Base-by-base conservation (phyloP, 2,113 vertebrate species). In the Sprattus sprattus region DNA sequence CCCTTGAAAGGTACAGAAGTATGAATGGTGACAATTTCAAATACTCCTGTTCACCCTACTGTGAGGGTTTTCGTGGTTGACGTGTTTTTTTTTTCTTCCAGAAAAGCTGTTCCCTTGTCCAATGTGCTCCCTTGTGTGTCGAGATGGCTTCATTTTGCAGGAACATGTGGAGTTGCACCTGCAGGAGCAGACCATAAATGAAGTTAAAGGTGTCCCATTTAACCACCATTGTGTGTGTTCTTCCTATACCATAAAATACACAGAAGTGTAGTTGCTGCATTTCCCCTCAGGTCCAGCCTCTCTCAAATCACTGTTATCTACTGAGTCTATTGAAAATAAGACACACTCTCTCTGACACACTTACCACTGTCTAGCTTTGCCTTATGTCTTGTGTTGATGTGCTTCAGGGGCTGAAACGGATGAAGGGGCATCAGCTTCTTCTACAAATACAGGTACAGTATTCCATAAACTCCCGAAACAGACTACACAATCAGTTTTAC, bases 71-170 rank as follows among this genome's bases (percentile, higher is more conserved):
- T 46, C n/a, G 6, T 39, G 22, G n/a, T 67, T 78, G 32, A 78
- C 25, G 11, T 50, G n/a, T n/a, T 49, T 52, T 67, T 49, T 6
- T 39, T 80, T 71, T 87, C 4, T 90, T 86, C 0, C 87, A 95
- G 94, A 94, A 45, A 89, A 90, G 44, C 84, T 90, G 0, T 96
- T 95, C 87, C 91, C 96, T n/a, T 99, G 98, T 87, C 97, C 97
- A 15, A 91, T 99, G 93, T 99, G 98, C 90, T 86, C 90, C 10
- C 94, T 97, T 84, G 91, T 95, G 44, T 98, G 90, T 88, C 91
- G 82, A 82, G 91, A 92, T 84, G 22, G 82, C 13, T 85, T 86
- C 28, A 47, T 92, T 80, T 89, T 95, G 64, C 94, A 95, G 84
- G 93, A 95, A 44, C 94, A 95, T 22, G 94, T 95, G 0, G 94